Evolutionary conservation across 2,888 invertebrate genomes (phyloP).

Genomic region (Calameuta pallipes): DNA sequence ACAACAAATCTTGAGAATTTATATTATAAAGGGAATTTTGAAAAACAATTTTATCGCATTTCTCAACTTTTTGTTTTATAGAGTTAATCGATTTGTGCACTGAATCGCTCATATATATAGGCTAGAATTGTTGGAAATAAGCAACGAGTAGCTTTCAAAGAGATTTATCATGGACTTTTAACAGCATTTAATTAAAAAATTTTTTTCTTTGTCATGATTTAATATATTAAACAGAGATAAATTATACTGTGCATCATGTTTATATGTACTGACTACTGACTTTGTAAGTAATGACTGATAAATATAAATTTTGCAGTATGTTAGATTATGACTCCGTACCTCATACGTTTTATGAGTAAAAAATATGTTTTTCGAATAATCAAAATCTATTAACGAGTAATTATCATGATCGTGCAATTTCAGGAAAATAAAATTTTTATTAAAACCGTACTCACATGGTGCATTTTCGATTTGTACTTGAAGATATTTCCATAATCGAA

Average conservation of each 20-base stretch:
- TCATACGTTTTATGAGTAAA: not conserved
- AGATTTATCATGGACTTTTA: not conserved
- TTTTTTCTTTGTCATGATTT: not conserved
- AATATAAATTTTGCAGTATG: not conserved
- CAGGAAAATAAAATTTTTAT: not conserved
- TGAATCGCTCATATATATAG: too few relatives aligned
- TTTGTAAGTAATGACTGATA: not conserved
- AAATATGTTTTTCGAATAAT: not conserved
- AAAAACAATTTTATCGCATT: too few relatives aligned
- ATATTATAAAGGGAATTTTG: too few relatives aligned
- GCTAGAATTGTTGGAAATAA: too few relatives aligned
- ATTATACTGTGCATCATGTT: not conserved
- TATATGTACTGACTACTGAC: not conserved
- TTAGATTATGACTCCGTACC: not conserved
- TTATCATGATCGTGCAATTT: not conserved
- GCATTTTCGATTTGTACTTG: not conserved
- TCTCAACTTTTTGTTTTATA: too few relatives aligned
- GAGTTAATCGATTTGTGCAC: too few relatives aligned
- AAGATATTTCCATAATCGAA: not conserved
- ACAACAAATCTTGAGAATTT: conserved; percentile 21
- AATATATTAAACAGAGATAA: not conserved
- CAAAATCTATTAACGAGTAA: not conserved
- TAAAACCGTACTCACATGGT: not conserved
- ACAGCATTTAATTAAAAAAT: not conserved
- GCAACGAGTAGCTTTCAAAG: not conserved